Evolutionary conservation across 1,140 invertebrate species (phyloP).

Genomic region (Delia radicum): DNA sequence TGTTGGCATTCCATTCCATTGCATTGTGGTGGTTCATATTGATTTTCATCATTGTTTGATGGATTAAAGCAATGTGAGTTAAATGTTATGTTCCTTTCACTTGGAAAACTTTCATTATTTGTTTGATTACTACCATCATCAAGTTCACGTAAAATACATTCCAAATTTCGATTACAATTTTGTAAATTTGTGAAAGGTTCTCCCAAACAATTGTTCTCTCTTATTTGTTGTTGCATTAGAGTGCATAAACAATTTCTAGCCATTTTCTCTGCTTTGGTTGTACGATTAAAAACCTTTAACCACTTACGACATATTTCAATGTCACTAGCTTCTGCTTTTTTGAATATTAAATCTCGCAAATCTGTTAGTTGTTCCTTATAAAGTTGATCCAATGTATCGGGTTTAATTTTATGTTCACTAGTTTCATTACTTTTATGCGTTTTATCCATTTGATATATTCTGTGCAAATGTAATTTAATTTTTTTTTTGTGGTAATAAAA

Average conservation of each 20-base stretch:
- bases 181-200: constrained; percentile 40
- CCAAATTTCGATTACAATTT: constrained; percentile 31
- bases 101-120: neutral
- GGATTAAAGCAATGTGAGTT: neutral
- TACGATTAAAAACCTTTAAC: constrained; percentile 31
- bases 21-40: neutral
- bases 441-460: no score
- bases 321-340: constrained; percentile 11
- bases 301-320: constrained; percentile 38
- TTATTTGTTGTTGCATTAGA: constrained; percentile 41
- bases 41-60: neutral
- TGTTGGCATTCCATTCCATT: neutral
- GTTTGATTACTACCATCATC: neutral
- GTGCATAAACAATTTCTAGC: constrained; percentile 40
- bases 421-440: constrained; percentile 8
- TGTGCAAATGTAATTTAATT: no score
- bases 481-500: no score
- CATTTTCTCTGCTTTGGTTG: constrained; percentile 33
- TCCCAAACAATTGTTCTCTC: constrained; percentile 27
- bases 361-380: constrained; percentile 27
- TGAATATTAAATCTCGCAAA: constrained; percentile 23
- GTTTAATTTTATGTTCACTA: constrained; percentile 5
- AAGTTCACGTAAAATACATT: constrained; percentile 16
- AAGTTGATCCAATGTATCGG: constrained; percentile 23
- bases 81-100: neutral